These are phyloP conservation scores for Xanthia icteritia DNA, from an alignment of 2,888 invertebrate species.

Conservation along the genomic window DNA sequence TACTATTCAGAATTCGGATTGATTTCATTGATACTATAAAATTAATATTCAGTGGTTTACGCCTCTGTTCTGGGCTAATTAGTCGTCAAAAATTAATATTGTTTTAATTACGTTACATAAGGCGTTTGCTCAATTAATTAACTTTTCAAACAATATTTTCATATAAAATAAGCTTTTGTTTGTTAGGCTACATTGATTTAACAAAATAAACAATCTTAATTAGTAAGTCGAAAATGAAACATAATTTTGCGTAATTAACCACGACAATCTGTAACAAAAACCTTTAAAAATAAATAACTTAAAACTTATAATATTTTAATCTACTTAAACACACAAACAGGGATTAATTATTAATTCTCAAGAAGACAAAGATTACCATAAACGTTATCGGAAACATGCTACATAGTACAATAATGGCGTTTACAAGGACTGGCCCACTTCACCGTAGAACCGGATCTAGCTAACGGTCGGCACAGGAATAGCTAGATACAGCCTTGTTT, in stretches of 20 bases:
- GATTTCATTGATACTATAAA: background rate
- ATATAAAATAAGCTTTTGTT: background rate
- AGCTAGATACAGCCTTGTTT: conserved; percentile 61
- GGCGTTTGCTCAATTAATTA: background rate
- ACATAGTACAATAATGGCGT: conserved; percentile 33
- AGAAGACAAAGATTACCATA: conserved; percentile 24
- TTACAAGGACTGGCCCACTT: conserved; percentile 58
- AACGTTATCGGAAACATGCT: conserved; percentile 40
- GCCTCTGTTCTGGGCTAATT: background rate
- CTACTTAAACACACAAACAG: background rate
- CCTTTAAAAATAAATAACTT: background rate
- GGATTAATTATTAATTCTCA: conserved; percentile 17
- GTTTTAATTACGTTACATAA: background rate
- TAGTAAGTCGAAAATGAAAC: no score
- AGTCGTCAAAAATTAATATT: background rate
- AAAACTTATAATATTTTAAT: no score
- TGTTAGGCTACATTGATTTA: background rate
- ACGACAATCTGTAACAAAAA: background rate
- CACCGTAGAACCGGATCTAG: conserved; percentile 53
- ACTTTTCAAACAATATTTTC: background rate
- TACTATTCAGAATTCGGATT: no score
- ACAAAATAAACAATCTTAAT: background rate
- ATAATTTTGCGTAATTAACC: background rate
- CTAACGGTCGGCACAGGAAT: conserved; percentile 65
- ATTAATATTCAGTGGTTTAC: background rate